Base-by-base conservation (phyloP, 2,113 vertebrate species). In the Hyaena hyaena region DNA sequence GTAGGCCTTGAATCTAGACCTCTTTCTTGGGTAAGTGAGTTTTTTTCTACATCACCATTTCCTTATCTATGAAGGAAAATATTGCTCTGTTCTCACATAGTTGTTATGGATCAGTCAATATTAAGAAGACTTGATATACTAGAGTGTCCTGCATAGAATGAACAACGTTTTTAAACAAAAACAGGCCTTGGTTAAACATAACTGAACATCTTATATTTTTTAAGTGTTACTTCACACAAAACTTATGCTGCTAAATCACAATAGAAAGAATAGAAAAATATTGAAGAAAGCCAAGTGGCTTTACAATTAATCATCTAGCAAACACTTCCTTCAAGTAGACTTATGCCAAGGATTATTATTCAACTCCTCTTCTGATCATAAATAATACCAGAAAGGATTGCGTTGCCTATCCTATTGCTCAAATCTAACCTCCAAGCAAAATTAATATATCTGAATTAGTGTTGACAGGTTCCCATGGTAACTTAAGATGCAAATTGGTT, bases 401-500 rank as follows among this genome's bases (percentile, higher is more conserved):
- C 73, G 79, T 10, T 85, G 45, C 33, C 93, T 93, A 71, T 86
- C 61, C 48, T 66, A 39, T 23, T 81, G 71, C 76, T 94, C 55
- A 92, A 33, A 77, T 84, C 96, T 87, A 88, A 85, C 14, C 21
- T 80, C 63, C 95, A 93, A 73, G 58, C 39, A 86, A 82, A 65
- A 82, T 76, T 88, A 76, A 85, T 33, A 33, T 81, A 63, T 66
- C n/a, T 61, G 24, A 93, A 91, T 92, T 80, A 55, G 48, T 83
- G 66, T 35, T 28, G 17, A 53, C 28, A 65, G 15, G 7, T 80
- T 92, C 24, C 79, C 65, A 58, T 19, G 50, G 63, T 81, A 83
- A 95, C 24, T 88, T 58, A 76, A 88, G 19, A 89, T 95, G 33
- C 11, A 94, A 74, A 96, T 93, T 81, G 92, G 63, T 83, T 90